Conservation (phyloP, 2,113 vertebrate species). For the Herpetotheres cachinnans region DNA sequence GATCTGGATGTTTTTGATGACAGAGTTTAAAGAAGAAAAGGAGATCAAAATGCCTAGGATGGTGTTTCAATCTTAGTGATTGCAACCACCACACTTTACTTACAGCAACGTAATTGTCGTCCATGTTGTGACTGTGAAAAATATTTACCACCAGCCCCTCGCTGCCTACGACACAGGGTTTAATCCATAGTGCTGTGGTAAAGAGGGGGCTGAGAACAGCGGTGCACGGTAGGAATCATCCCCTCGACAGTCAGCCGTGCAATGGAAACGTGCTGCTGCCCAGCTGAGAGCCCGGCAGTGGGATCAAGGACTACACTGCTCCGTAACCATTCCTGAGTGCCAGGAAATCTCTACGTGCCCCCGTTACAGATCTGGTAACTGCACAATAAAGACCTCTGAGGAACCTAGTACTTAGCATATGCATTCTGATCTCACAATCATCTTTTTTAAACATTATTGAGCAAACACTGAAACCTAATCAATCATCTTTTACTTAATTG, state of each 20-base stretch:
- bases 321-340: rapidly evolving
- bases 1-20: neutral
- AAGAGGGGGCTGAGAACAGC: neutral
- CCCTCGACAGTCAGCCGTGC: neutral
- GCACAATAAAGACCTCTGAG: neutral
- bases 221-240: rapidly evolving
- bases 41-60: neutral
- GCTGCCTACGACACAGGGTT: neutral
- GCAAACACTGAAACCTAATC: slow-evolving; percentile 30
- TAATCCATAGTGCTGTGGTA: neutral
- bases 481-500: slow-evolving; percentile 64
- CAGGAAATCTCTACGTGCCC: neutral
- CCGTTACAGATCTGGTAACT: rapidly evolving
- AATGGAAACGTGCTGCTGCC: neutral
- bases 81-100: neutral
- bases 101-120: neutral
- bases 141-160: neutral
- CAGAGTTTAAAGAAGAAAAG: neutral
- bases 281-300: neutral
- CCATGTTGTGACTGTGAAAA: neutral
- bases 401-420: neutral
- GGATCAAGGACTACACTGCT: neutral
- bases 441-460: neutral
- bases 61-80: neutral
- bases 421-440: neutral